Evolutionary conservation across 2,113 vertebrate species (phyloP), one percentile per base, ranked within the genome.

Genomic region (Cromileptes altivelis): DNA sequence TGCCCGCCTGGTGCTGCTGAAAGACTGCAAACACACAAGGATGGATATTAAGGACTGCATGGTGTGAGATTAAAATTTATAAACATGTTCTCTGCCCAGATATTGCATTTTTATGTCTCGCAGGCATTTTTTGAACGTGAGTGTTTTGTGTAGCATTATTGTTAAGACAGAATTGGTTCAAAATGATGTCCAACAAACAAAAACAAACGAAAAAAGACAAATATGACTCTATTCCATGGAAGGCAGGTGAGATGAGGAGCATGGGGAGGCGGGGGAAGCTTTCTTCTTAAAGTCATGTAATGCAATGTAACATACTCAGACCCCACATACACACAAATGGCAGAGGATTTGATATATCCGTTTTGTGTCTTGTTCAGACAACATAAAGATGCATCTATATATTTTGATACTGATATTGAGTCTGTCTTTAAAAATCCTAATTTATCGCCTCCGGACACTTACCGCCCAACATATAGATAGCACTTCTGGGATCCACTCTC

Each of bases 401-500:
- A 92, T 82, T 92, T 88, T 80, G 83, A 85, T 91, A 92, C 73
- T 79, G 84, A 91, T 92, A 90, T 50, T 70, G 80, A 92, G 91
- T 93, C 92, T 91, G 89, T 84, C 85, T 92, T 90, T 93, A 81
- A 87, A 88, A 89, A 85, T 78, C 83, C 85, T 89, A 90, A 85
- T 88, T 87, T 90, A 75, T 85, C 68, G 78, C 86, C 90, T 71
- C 45, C 45, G 77, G 71, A 88, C 81, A 80, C 60, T 69, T 77
- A 71, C 19, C 68, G 78, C 86, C 90, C 86, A 68, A 89, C 90
- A 88, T 87, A 93, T 88, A 94, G 88, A 91, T 92, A 93, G 91
- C 93, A 94, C 91, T 94, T 95, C 86, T 87, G 93, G 89, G 91
- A 93, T 92, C 92, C 90, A 74, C 83, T 91, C 86, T 87, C 19